phyloP scores from a whole-genome alignment of 2,888 invertebrate genomes.

The Venusia cambrica region DNA sequence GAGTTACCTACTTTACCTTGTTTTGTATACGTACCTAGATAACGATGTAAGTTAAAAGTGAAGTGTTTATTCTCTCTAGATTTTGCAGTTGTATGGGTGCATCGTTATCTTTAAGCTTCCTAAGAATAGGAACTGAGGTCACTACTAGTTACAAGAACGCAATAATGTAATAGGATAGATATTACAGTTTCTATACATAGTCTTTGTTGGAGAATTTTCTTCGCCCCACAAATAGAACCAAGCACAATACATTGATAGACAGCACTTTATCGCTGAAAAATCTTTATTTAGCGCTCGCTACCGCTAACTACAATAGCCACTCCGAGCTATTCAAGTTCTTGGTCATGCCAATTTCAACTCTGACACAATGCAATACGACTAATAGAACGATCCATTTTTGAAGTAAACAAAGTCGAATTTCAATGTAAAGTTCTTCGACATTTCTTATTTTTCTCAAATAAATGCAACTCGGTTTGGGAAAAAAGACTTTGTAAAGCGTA shows the following conservation, averaged over 20 bases:
- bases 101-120: too few species aligned
- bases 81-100: slow-evolving; percentile 4
- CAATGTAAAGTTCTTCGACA: slow-evolving; percentile 18
- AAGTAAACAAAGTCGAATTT: slow-evolving; percentile 17
- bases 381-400: slow-evolving; percentile 12
- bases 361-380: slow-evolving; percentile 12
- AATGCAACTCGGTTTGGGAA: slow-evolving; percentile 48
- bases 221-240: slow-evolving; percentile 17
- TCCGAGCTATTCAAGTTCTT: slow-evolving; percentile 1
- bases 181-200: too few species aligned
- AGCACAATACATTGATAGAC: slow-evolving; percentile 22
- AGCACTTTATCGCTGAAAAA: slow-evolving; percentile 21
- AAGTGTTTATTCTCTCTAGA: not conserved
- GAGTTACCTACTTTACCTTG: too few species aligned
- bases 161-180: slow-evolving; percentile 10
- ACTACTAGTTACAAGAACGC: too few species aligned
- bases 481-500: slow-evolving; percentile 32
- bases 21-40: too few species aligned
- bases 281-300: slow-evolving; percentile 28
- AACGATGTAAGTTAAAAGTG: too few species aligned
- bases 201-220: too few species aligned
- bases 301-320: slow-evolving; percentile 16
- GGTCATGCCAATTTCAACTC: slow-evolving; percentile 9
- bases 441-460: slow-evolving; percentile 38
- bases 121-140: slow-evolving; percentile 1